phyloP scores from a whole-genome alignment of 2,113 vertebrate species.

The Phainopepla nitens region DNA sequence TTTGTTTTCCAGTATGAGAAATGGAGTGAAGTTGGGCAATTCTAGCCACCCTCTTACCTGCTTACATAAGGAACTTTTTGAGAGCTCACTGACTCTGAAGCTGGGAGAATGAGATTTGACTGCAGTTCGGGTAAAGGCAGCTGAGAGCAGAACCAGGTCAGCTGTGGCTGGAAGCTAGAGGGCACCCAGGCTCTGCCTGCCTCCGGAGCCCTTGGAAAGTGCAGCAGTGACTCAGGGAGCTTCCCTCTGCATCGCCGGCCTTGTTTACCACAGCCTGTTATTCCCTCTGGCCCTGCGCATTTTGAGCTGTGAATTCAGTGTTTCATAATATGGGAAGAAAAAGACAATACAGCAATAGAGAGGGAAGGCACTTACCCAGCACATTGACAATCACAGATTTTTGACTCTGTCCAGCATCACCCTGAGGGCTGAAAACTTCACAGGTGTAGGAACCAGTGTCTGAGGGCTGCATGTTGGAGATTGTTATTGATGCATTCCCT shows the following conservation, averaged over 20 bases:
- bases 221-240: not conserved
- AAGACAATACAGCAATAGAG: not conserved
- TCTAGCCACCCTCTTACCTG: not conserved
- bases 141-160: not conserved
- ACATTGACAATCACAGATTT: slow-evolving; percentile 73
- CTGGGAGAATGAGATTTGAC: not conserved
- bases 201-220: not conserved
- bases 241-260: not conserved
- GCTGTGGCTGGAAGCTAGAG: slow-evolving; percentile 8
- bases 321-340: not conserved
- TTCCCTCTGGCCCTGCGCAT: not conserved
- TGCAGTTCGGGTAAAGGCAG: not conserved
- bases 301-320: not conserved
- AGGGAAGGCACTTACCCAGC: slow-evolving; percentile 68
- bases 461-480: slow-evolving; percentile 75
- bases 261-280: not conserved
- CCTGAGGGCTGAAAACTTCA: slow-evolving; percentile 78
- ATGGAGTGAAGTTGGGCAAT: not conserved
- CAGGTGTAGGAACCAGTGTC: slow-evolving; percentile 83
- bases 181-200: slow-evolving; percentile 3
- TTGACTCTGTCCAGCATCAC: slow-evolving; percentile 62
- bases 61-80: not conserved
- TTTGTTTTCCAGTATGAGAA: not conserved
- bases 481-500: slow-evolving; percentile 80
- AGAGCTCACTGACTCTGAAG: not conserved